These are phyloP conservation scores for Lepus timidus DNA, from an alignment of 2,113 vertebrate species.

Conservation along the genomic window DNA sequence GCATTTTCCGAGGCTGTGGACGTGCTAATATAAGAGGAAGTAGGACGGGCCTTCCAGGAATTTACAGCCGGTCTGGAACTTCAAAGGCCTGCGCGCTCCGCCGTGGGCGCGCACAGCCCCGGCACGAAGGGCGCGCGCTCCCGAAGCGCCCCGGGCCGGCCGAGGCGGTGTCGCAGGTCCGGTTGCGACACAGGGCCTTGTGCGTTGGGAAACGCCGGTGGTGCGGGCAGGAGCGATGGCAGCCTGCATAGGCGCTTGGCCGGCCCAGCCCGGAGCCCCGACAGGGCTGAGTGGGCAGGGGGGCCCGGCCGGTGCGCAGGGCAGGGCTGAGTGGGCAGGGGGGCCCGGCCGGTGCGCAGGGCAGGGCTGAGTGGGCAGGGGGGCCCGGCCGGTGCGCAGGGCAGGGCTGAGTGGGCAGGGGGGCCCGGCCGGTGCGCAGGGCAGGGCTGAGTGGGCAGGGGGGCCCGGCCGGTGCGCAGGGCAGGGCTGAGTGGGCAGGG, in stretches of 20 bases:
- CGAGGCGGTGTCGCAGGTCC: conserved; percentile 50
- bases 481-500: too few species aligned
- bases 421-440: neutral
- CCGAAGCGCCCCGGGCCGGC: neutral
- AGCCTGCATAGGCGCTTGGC: conserved; percentile 72
- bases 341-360: too few species aligned
- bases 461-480: too few species aligned
- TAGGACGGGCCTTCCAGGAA: conserved; percentile 90
- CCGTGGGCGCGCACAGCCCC: conserved; percentile 54
- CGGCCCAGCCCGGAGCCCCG: too few species aligned
- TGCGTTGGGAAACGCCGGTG: conserved; percentile 76
- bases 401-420: neutral
- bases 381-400: too few species aligned
- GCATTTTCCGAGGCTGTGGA: conserved; percentile 90
- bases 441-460: conserved; percentile 15
- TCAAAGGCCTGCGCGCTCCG: conserved; percentile 87
- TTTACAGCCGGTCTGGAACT: conserved; percentile 92
- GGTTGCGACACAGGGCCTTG: conserved; percentile 68
- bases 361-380: too few species aligned
- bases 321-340: neutral
- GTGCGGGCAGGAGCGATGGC: conserved; percentile 72
- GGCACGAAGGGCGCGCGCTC: conserved; percentile 60
- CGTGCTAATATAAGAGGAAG: conserved; percentile 92
- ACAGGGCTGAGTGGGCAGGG: conserved; percentile 58
- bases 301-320: neutral